phyloP scores from a whole-genome alignment of 2,888 invertebrate species.

The Adela reaumurella region DNA sequence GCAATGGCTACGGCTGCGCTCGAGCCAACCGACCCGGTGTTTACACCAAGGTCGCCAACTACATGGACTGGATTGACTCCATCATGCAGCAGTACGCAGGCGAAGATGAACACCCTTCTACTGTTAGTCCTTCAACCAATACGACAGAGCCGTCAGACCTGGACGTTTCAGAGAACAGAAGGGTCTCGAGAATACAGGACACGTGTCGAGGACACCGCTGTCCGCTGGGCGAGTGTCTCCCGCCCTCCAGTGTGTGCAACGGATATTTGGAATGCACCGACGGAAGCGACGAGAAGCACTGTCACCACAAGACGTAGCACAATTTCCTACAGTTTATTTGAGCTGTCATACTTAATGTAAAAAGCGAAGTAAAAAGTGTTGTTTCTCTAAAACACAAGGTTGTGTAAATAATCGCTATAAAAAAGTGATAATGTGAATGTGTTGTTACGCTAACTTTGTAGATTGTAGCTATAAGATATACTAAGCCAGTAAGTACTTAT shows the following conservation, averaged over 20 bases:
- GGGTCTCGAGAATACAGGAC: conserved; percentile 17
- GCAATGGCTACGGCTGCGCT: conserved; percentile 78
- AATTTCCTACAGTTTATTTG: too few relatives aligned
- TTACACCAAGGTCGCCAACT: conserved; percentile 75
- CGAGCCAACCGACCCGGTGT: conserved; percentile 75
- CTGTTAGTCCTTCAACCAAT: conserved; percentile 12
- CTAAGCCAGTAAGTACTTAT: not conserved
- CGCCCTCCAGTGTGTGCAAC: conserved; percentile 69
- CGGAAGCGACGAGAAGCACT: conserved; percentile 68
- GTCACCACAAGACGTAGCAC: conserved; percentile 28
- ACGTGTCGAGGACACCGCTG: conserved; percentile 68
- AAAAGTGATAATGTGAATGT: too few relatives aligned
- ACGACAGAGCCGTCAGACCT: conserved; percentile 38
- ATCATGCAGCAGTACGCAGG: conserved; percentile 39
- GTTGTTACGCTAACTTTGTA: too few relatives aligned
- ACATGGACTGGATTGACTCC: conserved; percentile 67
- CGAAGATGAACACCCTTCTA: conserved; percentile 19
- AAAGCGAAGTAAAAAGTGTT: too few relatives aligned
- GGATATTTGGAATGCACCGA: conserved; percentile 75
- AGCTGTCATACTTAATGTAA: too few relatives aligned
- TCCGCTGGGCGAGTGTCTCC: conserved; percentile 71
- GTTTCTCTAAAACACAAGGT: too few relatives aligned
- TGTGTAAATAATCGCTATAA: too few relatives aligned
- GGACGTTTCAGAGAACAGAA: conserved; percentile 38
- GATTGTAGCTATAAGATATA: too few relatives aligned